Evolutionary conservation across 2,888 invertebrate genomes (phyloP), one percentile per base, ranked within the genome.

Genomic region (Ophioninae sp.): DNA sequence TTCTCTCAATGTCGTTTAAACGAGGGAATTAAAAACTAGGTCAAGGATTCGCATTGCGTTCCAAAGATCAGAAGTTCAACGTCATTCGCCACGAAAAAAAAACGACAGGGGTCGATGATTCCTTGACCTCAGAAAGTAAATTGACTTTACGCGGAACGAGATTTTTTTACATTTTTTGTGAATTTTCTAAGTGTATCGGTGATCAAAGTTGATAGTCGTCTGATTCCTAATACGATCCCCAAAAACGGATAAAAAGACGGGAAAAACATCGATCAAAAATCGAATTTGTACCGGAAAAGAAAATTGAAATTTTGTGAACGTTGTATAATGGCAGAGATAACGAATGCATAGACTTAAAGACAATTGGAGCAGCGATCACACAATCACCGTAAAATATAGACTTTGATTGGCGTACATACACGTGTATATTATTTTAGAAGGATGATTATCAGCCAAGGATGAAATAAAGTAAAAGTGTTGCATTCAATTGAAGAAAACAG

Each of bases 401-500:
- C 63, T 10, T 30, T 13, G 51, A 51, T 51, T 17, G 8, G 13
- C 23, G 68, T 1, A 0, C 17, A 22, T 8, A 44, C 23, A 17
- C 17, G 7, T 44, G 51, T 17, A 17, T 22, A 10, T 44, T 68
- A 44, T 37, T 69, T 69, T 30, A n/a, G 51, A 69, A 69, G 9
- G 69, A 56, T 30, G 20, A 41, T 41, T 17, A 69, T 69, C 64
- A 23, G n/a, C 64, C 23, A 41, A 44, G 22, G 37, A 7, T 22
- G 20, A 63, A 44, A 23, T 84, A 22, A 22, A 51, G 51, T 13
- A n/a, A 63, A 59, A 56, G 56, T 41, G 39, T 64, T 10, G 44
- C 30, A 67, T 20, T 39, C 58, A 23, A 10, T 51, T 20, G 61
- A 9, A 5, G 23, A 63, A 44, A 44, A 51, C 7, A 30, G 51